phyloP scores from a whole-genome alignment of 2,113 vertebrate species.

The Scytalopus superciliaris region DNA sequence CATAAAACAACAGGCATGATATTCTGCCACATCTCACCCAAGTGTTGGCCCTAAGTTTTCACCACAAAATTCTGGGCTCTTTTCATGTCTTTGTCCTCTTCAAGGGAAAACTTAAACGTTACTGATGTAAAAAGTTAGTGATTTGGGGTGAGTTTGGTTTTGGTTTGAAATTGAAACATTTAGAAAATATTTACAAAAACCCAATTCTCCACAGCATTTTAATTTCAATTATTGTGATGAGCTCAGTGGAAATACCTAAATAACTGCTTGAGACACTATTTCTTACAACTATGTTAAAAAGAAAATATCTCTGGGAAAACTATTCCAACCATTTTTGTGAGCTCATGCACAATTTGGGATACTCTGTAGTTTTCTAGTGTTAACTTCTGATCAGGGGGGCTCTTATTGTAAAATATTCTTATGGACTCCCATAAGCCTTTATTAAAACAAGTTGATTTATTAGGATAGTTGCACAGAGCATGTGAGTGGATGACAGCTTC shows the following conservation, averaged over 20 bases:
- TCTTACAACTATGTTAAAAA: not conserved
- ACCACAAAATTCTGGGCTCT: not conserved
- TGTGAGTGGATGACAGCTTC: not conserved
- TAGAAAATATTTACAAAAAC: not conserved
- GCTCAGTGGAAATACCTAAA: not conserved
- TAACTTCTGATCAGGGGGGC: not conserved
- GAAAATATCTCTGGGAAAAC: not conserved
- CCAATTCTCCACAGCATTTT: not conserved
- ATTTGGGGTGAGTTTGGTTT: not conserved
- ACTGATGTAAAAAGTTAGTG: not conserved
- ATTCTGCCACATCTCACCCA: fast-evolving
- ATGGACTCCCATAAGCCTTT: not conserved
- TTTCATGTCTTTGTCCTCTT: not conserved
- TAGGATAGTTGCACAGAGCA: not conserved
- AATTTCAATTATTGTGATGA: not conserved
- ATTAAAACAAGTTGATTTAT: not conserved
- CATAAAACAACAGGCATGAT: fast-evolving
- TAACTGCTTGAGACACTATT: not conserved
- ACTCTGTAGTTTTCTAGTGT: not conserved
- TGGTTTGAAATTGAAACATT: not conserved
- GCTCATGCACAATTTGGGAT: not conserved
- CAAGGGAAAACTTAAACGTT: not conserved
- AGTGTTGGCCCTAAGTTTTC: not conserved
- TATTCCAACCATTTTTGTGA: not conserved
- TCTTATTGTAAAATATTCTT: too few species aligned